Base-by-base conservation (phyloP, 1,140 invertebrate species). In the Sitophilus oryzae region DNA sequence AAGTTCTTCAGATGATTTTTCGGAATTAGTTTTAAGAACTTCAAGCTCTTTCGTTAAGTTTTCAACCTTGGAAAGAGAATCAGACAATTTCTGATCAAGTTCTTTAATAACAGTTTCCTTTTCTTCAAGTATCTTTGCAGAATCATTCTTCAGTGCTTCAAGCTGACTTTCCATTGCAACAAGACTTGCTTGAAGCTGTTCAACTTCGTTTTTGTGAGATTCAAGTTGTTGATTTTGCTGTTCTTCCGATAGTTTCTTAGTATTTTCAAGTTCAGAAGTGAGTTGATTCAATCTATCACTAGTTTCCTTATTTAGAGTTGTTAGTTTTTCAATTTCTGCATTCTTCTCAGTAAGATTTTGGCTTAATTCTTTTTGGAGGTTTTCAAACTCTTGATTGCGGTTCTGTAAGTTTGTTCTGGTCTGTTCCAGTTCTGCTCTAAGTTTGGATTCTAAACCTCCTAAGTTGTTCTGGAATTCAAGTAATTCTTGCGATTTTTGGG, bases 331-430 rank as follows among this genome's bases (percentile, higher is more conserved):
- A 74, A 54, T 15, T 59, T 62, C 52, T 71, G 68, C 42, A 76
- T 56, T 1, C 14, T 22, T 62, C 60, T 67, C 69, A 56, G 74
- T 73, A 47, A 68, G 68, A 18, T 73, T 73, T 63, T 74, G 72
- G 55, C 69, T 75, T n/a, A 79, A 68, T 55, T 79, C 73, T 56
- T 73, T 18, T 20, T 42, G 11, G 19, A 42, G 3, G 21, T 52
- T 40, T 42, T 60, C 20, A 25, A 41, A n/a, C 44, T 57, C 25
- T n/a, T 46, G 10, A 15, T 15, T 45, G 16, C 35, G 0, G 1
- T 14, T 20, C 25, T 56, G 9, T 30, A 58, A 21, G n/a, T 61
- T 19, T 34, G 16, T n/a, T 35, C 18, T 42, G 4, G 34, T 23
- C 36, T 36, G 18, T 21, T 44, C 36, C 5, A 58, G 43, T 22